These are phyloP conservation scores for Hirundo rustica DNA, from an alignment of 2,797 vertebrate genomes.

Conservation along the genomic window DNA sequence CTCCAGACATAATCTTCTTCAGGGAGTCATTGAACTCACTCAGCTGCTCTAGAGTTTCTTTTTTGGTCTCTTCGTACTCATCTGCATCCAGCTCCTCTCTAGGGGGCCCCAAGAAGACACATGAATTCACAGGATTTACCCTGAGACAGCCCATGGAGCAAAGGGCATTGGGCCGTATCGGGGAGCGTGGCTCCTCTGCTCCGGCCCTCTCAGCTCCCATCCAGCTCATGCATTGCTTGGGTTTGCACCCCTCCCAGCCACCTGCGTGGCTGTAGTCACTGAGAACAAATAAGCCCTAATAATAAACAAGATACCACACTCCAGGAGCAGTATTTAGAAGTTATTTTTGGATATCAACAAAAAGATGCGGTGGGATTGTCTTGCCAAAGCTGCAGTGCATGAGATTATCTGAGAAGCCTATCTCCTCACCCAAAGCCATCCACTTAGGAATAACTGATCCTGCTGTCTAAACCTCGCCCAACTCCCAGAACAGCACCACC, in stretches of 20 bases:
- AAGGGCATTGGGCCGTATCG: background rate
- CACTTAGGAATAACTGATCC: background rate
- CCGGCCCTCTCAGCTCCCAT: background rate
- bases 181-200: background rate
- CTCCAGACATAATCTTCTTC: slow-evolving; percentile 96
- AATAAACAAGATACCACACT: background rate
- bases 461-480: background rate
- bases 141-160: background rate
- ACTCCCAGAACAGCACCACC: background rate
- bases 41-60: slow-evolving; percentile 94
- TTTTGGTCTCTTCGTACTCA: slow-evolving; percentile 97
- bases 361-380: fast-evolving
- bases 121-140: background rate
- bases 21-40: slow-evolving; percentile 95
- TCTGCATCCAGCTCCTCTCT: slow-evolving; percentile 94
- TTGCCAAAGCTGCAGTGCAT: background rate
- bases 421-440: background rate
- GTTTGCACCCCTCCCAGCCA: background rate
- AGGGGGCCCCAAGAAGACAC: background rate
- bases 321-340: background rate
- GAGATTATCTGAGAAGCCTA: background rate
- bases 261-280: no score
- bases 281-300: background rate
- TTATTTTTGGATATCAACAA: background rate
- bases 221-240: background rate